A percentile compares a stretch with the other conserved stretches of the same genome.
These are phyloP conservation scores for Rhagoletis zephyria DNA, from an alignment of 1,140 invertebrate genomes.

Conservation along the genomic window DNA sequence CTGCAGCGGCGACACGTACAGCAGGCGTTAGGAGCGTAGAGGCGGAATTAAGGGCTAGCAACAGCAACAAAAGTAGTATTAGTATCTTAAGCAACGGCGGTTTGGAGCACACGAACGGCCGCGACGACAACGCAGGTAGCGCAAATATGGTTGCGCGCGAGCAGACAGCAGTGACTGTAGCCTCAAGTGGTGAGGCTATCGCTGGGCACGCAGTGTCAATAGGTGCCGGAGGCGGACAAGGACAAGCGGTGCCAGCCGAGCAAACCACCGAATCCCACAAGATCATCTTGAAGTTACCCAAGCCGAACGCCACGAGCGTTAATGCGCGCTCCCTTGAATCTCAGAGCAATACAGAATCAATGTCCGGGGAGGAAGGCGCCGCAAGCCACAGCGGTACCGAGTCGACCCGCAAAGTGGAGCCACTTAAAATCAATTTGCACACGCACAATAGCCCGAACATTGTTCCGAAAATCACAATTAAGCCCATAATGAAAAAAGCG, in stretches of 20 bases:
- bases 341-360: conserved; percentile 62
- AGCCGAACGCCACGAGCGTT: conserved; percentile 59
- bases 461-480: conserved; percentile 60
- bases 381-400: conserved; percentile 44
- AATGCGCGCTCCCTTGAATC: conserved; percentile 63
- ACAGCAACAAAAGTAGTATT: conserved; percentile 48
- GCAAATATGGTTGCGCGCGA: conserved; percentile 61
- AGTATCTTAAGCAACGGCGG: conserved; percentile 32
- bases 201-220: background rate
- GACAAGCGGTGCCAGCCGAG: conserved; percentile 56
- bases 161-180: background rate
- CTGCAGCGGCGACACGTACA: conserved; percentile 42
- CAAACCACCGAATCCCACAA: conserved; percentile 61
- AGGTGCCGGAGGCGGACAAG: conserved; percentile 54
- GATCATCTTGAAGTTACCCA: conserved; percentile 69
- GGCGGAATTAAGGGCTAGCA: conserved; percentile 6
- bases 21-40: conserved; percentile 8
- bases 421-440: conserved; percentile 60
- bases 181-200: background rate
- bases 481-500: conserved; percentile 55
- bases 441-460: conserved; percentile 30
- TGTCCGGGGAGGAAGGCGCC: background rate
- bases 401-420: conserved; percentile 59
- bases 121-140: conserved; percentile 18
- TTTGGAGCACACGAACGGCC: background rate